Evolutionary conservation across 2,797 vertebrate genomes (phyloP), one percentile per base, ranked within the genome.

Genomic region (Coendou prehensilis): DNA sequence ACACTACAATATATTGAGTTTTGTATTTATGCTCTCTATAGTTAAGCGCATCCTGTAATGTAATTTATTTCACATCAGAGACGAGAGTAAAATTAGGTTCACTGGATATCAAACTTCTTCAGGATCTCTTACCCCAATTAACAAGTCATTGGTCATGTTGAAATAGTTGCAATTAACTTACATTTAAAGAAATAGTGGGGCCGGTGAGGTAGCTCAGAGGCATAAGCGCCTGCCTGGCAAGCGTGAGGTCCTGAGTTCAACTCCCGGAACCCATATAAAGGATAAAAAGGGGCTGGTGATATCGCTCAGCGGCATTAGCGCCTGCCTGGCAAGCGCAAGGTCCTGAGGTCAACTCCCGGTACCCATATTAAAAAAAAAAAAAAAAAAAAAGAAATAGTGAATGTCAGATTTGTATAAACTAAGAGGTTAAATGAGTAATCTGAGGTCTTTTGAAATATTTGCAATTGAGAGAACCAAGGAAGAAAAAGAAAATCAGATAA

Each of bases 151-250:
- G 10, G 0, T 0, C 71, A 56, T 56, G 22, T 33, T 90, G 30
- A 91, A 87, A 45, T 87, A 92, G 78, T 85, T 57, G n/a, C 9
- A 89, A 2, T 84, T 87, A 26, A 61, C 33, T 93, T 84, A 90
- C 26, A 81, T 63, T 75, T 87, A 75, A 87, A 94, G 88, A 83
- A 86, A 80, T 28, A 79, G 26, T 84, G 6, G 37, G 37, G 37
- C 37, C 37, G 37, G 37, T 41, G 37, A 41, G 37, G 37, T 41
- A 41, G 37, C 37, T 41, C 37, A 41, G 37, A 41, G 37, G 37
- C 37, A 41, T 41, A 41, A 41, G 37, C 37, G 37, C 37, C 37
- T 41, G 37, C 37, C 37, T 41, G 37, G 37, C 37, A 41, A 41
- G 37, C 37, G 2, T 41, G 37, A 41, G 37, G 37, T 41, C 37